Percentiles rank a stretch among this genome's conserved stretches.
Conservation (phyloP, 1,140 invertebrate species). For the Oedothorax gibbosus region DNA sequence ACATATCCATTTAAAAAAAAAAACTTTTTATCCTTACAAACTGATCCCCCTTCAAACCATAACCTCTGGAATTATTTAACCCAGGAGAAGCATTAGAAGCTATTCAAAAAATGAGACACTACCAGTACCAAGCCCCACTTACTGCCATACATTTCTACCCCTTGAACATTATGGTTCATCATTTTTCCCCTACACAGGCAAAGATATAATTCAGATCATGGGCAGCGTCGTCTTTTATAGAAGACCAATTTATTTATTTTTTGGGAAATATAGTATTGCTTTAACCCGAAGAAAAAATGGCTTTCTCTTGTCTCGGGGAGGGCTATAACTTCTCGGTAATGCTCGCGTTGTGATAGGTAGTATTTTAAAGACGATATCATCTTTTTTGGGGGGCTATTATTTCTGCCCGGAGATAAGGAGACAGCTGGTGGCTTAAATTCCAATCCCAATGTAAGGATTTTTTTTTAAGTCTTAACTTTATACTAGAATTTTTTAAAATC, state of each 20-base stretch:
- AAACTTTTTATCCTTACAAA: too few relatives aligned
- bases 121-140: slow-evolving; percentile 5
- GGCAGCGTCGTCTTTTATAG: neutral
- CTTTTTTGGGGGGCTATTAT: neutral
- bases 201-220: slow-evolving; percentile 20
- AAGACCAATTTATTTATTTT: slow-evolving; percentile 26
- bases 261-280: slow-evolving; percentile 37
- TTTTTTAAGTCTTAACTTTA: too few relatives aligned
- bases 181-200: neutral
- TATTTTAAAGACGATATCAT: slow-evolving; percentile 6
- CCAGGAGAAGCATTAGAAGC: slow-evolving; percentile 30
- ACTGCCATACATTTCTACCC: slow-evolving; percentile 10
- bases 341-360: slow-evolving; percentile 32
- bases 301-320: slow-evolving; percentile 2
- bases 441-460: too few relatives aligned
- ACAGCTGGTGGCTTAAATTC: too few relatives aligned
- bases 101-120: slow-evolving; percentile 9
- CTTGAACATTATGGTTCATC: slow-evolving; percentile 26
- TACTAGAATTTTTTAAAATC: too few relatives aligned
- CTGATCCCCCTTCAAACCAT: too few relatives aligned
- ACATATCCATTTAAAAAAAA: too few relatives aligned
- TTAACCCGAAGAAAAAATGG: slow-evolving; percentile 19
- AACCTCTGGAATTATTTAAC: slow-evolving; percentile 43
- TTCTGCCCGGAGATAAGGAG: neutral
- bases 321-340: slow-evolving; percentile 39